Evolutionary conservation across 2,888 invertebrate genomes (phyloP), one percentile per base, ranked within the genome.

Genomic region (Cryptus armator): DNA sequence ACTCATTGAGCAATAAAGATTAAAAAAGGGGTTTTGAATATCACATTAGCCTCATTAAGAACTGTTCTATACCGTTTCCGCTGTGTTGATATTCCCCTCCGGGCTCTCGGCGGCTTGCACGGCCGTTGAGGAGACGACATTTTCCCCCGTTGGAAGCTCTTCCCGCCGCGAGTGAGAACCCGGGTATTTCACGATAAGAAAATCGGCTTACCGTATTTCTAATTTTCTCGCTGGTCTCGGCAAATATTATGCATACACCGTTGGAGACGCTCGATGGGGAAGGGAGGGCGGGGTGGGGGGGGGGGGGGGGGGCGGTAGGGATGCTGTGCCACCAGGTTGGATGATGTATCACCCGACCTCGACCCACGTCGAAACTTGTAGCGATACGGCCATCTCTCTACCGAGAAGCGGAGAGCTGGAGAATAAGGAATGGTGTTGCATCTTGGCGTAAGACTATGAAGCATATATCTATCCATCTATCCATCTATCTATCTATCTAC

Each of bases 121-220:
- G 29, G 37, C 32, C 3, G 59, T 43, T 44, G n/a, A 53, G 10
- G 46, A 56, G 64, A 70, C 44, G 62, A 53, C 70, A 75, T 67
- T 53, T 70, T 76, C 66, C 14, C 46, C 46, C 46, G 10, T 66
- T 53, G 66, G 14, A 59, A 56, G 79, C 44, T 80, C 72, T 59
- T 32, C 32, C 46, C 32, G 12, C 74, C 48, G 12, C n/a, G 24
- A 68, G 76, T 16, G 56, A 68, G 66, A 16, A 48, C 37, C 72
- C 62, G 64, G 82, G 76, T 80, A 77, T 76, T 53, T 71, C 76
- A 67, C 59, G 92, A 92, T 92, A 92, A 92, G 92, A 92, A 92
- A 92, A 92, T 90, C 92, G 91, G 92, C 92, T 92, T 92, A 92
- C 90, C 90, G 91, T 90, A 91, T 92, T 92, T 92, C 91, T 92